Base-by-base conservation (phyloP, 1,140 invertebrate genomes). In the Magallana gigas region DNA sequence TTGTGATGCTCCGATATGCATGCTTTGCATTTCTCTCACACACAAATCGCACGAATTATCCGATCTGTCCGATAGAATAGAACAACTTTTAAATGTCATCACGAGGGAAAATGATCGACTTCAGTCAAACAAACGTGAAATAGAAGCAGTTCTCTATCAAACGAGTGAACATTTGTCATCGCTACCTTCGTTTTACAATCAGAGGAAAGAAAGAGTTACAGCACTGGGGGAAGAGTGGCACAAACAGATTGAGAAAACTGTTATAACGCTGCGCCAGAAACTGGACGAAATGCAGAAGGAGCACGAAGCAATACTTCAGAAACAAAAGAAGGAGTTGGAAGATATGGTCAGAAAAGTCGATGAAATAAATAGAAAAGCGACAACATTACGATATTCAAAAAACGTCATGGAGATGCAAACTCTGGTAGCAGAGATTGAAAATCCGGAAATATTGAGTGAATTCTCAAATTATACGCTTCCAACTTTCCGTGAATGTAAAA, bases 281-380 rank as follows among this genome's bases (percentile, higher is more conserved):
- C 60, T 64, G 60, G 60, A 64, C 16, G 60, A 64, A 1, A 64
- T 64, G 60, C 60, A 71, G 11, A 71, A 71, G 64, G 64, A 71
- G 64, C 64, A 71, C 18, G 64, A 71, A 8, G 3, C 18, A 36
- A 11, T 71, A 18, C 64, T 71, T 3, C 64, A 71, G 64, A 71
- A 23, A 23, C 64, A 71, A 23, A 71, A 71, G 18, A 23, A 11
- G 7, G 64, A 71, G 29, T 71, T 29, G 4, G 64, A 71, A 71
- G 18, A 71, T 18, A 71, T 71, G 1, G 18, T 71, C 9, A 8
- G 8, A 7, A 18, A 71, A 23, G 29, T 71, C 29, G 6, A 71
- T 71, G 18, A 29, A 71, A 71, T 71, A 8, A 71, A 71, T 11
- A 29, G 0, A 11, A 23, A 18, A 29, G 29, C 64, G 8, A 71